phyloP scores from a whole-genome alignment of 2,113 vertebrate genomes.

The Petroica traversi region DNA sequence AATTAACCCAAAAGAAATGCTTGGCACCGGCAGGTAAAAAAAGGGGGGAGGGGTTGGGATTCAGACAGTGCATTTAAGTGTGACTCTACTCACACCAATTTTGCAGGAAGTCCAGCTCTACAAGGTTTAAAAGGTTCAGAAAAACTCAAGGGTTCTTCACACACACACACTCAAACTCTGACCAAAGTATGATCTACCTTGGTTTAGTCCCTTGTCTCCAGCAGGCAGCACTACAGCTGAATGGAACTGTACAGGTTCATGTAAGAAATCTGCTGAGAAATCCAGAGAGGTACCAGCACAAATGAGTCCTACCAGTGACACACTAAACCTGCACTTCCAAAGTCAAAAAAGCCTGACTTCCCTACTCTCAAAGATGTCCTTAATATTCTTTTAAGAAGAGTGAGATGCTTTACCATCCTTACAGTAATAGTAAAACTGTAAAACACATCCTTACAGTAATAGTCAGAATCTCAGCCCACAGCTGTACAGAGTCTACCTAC shows the following conservation, averaged over 20 bases:
- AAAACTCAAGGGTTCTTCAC: not conserved
- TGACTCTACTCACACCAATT: not conserved
- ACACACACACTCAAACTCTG: not conserved
- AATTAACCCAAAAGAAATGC: not conserved
- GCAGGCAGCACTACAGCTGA: not conserved
- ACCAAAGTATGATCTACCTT: not conserved
- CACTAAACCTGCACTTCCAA: not conserved
- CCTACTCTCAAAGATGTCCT: not conserved
- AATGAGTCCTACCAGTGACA: not conserved
- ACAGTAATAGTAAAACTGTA: not conserved
- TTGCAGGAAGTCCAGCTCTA: not conserved
- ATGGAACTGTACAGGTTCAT: not conserved
- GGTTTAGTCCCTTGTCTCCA: not conserved
- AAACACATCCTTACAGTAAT: not conserved
- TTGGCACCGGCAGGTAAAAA: not conserved
- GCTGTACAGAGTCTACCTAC: not conserved
- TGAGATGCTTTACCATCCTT: not conserved
- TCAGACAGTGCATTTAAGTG: not conserved
- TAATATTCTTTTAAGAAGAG: not conserved
- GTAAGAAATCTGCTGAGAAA: not conserved
- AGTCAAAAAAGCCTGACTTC: not conserved
- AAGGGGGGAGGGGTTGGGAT: accelerated
- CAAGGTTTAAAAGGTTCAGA: not conserved
- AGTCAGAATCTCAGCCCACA: not conserved
- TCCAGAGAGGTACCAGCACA: not conserved